Conservation (phyloP, 1,140 invertebrate species). For the Augochlora pura region DNA sequence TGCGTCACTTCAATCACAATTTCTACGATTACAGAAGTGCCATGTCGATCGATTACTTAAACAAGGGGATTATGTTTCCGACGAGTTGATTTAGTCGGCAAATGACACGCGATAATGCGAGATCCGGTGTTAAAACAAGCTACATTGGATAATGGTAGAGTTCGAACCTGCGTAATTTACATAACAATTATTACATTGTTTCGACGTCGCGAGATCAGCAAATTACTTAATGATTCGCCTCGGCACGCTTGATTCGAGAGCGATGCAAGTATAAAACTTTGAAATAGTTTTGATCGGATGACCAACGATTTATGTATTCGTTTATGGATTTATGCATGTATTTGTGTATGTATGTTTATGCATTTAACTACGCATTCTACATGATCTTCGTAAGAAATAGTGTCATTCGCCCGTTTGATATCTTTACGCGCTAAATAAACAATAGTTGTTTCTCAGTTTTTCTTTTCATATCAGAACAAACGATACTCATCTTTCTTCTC, state of each 20-base stretch:
- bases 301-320: constrained; percentile 31
- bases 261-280: constrained; percentile 75
- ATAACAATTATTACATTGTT: constrained; percentile 75
- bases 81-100: constrained; percentile 20
- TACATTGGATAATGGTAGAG: constrained; percentile 57
- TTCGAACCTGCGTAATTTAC: constrained; percentile 74
- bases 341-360: not conserved
- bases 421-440: constrained; percentile 53
- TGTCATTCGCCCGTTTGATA: constrained; percentile 32
- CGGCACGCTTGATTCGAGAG: constrained; percentile 61
- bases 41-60: not conserved
- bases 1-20: constrained; percentile 28
- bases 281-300: constrained; percentile 59
- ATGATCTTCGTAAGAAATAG: constrained; percentile 55
- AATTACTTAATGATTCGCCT: constrained; percentile 63
- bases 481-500: constrained; percentile 44
- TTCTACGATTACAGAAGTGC: constrained; percentile 13
- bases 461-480: constrained; percentile 39
- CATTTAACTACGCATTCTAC: constrained; percentile 47
- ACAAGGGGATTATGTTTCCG: not conserved
- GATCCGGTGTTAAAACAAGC: constrained; percentile 40
- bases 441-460: constrained; percentile 41
- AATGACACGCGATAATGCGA: constrained; percentile 12
- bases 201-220: constrained; percentile 70
- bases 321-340: not conserved